Percentiles rank a stretch among this genome's conserved stretches.
phyloP scores from a whole-genome alignment of 2,888 invertebrate genomes.

The Dasysyrphus albostriatus region DNA sequence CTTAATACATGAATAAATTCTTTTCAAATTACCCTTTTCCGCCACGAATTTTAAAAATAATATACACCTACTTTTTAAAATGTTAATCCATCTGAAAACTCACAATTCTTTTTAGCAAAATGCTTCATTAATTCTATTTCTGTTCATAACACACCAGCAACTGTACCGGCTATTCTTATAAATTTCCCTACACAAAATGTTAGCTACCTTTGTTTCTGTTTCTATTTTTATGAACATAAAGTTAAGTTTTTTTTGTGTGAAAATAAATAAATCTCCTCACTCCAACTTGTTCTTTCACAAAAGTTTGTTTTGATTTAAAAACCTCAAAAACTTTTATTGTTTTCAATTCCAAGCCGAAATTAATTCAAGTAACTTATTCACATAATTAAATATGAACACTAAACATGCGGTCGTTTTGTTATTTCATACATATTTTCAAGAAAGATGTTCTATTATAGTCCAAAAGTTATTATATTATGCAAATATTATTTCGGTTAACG shows the following conservation, averaged over 20 bases:
- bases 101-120: no score
- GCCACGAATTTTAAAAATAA: no score
- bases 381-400: neutral
- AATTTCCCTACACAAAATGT: neutral
- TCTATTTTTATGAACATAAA: neutral
- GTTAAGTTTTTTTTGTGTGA: neutral
- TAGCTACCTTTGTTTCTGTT: neutral
- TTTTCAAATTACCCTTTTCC: no score
- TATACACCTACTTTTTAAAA: no score
- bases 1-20: no score
- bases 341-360: neutral
- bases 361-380: neutral
- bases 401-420: conserved; percentile 1
- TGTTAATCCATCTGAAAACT: no score
- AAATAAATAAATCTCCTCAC: neutral
- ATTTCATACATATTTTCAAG: neutral
- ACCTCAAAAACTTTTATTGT: neutral
- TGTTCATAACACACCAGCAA: no score
- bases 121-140: no score
- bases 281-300: neutral
- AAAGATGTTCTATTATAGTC: neutral
- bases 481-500: neutral
- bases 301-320: neutral
- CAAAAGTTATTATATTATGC: neutral
- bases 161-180: neutral